Evolutionary conservation across 2,797 vertebrate species (phyloP).

Genomic region (Clamator glandarius): DNA sequence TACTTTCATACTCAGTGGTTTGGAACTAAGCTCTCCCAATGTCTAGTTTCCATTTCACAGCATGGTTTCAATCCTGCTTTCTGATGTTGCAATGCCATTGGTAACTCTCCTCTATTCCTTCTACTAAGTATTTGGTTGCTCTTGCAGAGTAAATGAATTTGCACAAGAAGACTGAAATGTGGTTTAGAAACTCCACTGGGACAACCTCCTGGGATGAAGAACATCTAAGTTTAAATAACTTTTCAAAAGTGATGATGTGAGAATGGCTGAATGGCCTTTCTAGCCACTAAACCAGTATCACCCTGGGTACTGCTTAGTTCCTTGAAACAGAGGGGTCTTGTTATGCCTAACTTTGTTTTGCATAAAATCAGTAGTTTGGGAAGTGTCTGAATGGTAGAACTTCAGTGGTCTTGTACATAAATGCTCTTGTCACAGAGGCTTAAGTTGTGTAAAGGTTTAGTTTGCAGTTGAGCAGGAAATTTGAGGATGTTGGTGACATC

Average conservation of each 20-base stretch:
- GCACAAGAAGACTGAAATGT: not conserved
- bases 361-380: not conserved
- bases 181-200: too few species aligned
- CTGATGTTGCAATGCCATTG: not conserved
- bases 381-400: not conserved
- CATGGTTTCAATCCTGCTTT: not conserved
- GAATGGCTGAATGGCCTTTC: not conserved
- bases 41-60: not conserved
- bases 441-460: not conserved
- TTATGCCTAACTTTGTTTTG: not conserved
- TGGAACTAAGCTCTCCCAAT: not conserved
- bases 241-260: not conserved
- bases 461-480: not conserved
- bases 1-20: not conserved
- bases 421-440: not conserved
- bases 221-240: not conserved
- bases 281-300: not conserved
- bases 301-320: not conserved
- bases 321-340: not conserved
- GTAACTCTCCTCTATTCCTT: not conserved
- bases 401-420: not conserved
- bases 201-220: not conserved
- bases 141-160: not conserved
- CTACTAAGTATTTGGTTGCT: not conserved
- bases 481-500: not conserved